Percentiles rank a stretch among this genome's conserved stretches.
Conservation (phyloP, 2,797 vertebrate genomes). For the Neosilurus mollespiculum region DNA sequence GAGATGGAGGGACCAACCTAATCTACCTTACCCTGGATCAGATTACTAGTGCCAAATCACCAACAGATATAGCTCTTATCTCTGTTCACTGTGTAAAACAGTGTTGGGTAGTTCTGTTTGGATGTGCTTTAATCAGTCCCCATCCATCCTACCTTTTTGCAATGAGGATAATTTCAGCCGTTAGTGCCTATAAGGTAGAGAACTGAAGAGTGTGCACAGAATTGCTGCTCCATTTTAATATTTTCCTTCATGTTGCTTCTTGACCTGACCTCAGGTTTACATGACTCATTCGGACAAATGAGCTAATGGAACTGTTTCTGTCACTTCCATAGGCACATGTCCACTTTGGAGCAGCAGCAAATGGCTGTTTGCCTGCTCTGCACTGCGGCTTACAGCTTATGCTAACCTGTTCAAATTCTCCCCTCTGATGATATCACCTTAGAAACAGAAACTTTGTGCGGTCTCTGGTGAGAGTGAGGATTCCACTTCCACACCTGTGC, state of each 20-base stretch:
- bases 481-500: slow-evolving; percentile 49
- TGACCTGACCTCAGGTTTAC: slow-evolving; percentile 50
- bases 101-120: neutral
- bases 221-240: slow-evolving; percentile 22
- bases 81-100: neutral
- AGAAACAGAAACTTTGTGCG: slow-evolving; percentile 40
- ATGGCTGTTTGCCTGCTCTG: slow-evolving; percentile 40
- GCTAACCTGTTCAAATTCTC: slow-evolving; percentile 22
- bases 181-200: neutral
- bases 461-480: slow-evolving; percentile 38
- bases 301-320: slow-evolving; percentile 57
- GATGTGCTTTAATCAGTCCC: neutral
- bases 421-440: slow-evolving; percentile 43
- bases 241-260: slow-evolving; percentile 22
- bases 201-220: neutral
- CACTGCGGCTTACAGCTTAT: slow-evolving; percentile 33
- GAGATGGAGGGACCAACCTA: neutral
- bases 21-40: neutral
- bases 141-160: neutral
- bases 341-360: slow-evolving; percentile 33
- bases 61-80: neutral
- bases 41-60: neutral
- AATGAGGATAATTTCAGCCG: neutral
- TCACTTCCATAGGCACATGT: slow-evolving; percentile 41
- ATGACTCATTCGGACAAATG: slow-evolving; percentile 57